Evolutionary conservation across 2,888 invertebrate genomes (phyloP).

Genomic region (Octonoba sinensis): DNA sequence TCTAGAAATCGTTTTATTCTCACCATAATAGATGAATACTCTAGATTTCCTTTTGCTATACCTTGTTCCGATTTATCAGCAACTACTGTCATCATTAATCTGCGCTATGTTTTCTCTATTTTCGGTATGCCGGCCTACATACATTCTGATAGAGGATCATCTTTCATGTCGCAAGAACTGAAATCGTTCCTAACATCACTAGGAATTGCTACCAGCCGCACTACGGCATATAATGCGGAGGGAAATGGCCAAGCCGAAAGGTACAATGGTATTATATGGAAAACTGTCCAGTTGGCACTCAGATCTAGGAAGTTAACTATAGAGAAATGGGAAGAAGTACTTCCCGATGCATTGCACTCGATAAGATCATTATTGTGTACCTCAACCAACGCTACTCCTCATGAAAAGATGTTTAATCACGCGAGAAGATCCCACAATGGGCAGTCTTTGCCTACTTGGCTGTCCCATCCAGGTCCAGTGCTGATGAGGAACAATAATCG

Average conservation of each 20-base stretch:
- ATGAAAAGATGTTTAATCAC: too few relatives aligned
- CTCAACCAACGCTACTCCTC: too few relatives aligned
- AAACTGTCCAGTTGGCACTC: conserved; percentile 17
- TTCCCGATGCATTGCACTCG: too few relatives aligned
- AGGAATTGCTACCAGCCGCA: conserved; percentile 64
- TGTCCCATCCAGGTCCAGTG: too few relatives aligned
- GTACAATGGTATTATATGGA: conserved; percentile 64
- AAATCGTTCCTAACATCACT: conserved; percentile 27
- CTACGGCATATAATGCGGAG: conserved; percentile 60
- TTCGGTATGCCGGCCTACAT: background rate
- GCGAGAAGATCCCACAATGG: too few relatives aligned
- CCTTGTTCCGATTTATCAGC: conserved; percentile 60
- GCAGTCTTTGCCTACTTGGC: too few relatives aligned
- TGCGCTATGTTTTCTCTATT: background rate
- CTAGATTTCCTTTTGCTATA: conserved; percentile 65
- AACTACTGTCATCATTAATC: background rate
- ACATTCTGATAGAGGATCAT: conserved; percentile 13
- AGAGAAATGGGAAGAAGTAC: too few relatives aligned
- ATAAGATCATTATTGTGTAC: too few relatives aligned
- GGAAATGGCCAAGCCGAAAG: conserved; percentile 8
- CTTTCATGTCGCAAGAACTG: conserved; percentile 65
- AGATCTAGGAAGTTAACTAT: too few relatives aligned
- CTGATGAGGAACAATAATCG: too few relatives aligned
- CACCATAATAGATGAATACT: conserved; percentile 65
- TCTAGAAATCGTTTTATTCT: conserved; percentile 63